A percentile compares a stretch with the other conserved stretches of the same genome.
Evolutionary conservation across 2,797 vertebrate genomes (phyloP).

Genomic region (Vireo griseus): DNA sequence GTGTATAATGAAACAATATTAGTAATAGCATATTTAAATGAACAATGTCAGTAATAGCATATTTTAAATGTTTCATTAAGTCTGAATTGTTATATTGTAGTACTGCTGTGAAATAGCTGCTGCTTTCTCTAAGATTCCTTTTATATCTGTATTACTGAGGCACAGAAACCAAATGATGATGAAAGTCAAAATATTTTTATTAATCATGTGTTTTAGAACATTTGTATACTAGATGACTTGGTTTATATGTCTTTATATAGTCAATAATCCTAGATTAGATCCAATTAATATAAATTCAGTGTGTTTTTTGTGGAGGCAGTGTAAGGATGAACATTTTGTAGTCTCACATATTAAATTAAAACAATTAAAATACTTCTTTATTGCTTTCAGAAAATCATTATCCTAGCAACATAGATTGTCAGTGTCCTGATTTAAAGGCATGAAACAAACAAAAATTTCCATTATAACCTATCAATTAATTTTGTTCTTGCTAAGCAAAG

Average conservation of each 20-base stretch:
- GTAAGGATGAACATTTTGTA: conserved; percentile 35
- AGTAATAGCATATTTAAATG: conserved; percentile 77
- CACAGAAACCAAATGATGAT: conserved; percentile 16
- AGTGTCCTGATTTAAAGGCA: neutral
- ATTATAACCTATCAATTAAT: neutral
- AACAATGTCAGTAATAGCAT: conserved; percentile 73
- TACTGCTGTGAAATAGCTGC: conserved; percentile 66
- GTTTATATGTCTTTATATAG: conserved; percentile 37
- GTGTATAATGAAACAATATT: conserved; percentile 76
- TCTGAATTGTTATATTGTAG: conserved; percentile 70
- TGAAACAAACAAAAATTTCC: neutral
- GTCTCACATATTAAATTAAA: conserved; percentile 49
- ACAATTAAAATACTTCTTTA: conserved; percentile 51
- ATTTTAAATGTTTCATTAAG: conserved; percentile 80
- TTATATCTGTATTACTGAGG: neutral
- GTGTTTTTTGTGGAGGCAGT: conserved; percentile 6
- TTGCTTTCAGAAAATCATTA: conserved; percentile 50
- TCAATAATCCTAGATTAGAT: conserved; percentile 62
- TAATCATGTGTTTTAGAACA: conserved; percentile 30
- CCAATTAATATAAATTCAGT: conserved; percentile 58
- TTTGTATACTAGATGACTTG: conserved; percentile 5
- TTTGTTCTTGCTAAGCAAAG: neutral
- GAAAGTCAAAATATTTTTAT: conserved; percentile 47
- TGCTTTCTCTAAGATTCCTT: conserved; percentile 54
- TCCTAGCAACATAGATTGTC: conserved; percentile 26